phyloP scores from a whole-genome alignment of 2,888 invertebrate species.

The Pilophorus perplexus region DNA sequence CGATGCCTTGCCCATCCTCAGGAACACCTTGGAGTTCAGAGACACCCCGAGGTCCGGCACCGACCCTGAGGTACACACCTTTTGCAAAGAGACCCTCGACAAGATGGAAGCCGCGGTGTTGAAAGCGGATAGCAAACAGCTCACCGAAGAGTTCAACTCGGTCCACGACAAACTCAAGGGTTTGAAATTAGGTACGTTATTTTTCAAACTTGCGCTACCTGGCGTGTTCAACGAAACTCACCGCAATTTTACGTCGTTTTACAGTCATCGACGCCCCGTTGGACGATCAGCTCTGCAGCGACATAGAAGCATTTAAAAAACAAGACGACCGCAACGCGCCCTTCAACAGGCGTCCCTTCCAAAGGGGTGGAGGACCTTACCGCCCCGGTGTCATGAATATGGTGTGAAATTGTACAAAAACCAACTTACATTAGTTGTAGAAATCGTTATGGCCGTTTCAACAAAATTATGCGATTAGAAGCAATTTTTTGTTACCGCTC shows the following conservation, averaged over 20 bases:
- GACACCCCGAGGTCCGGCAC: conserved; percentile 62
- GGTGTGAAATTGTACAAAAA: conserved; percentile 3
- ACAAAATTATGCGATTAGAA: no score
- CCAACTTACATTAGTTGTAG: background rate
- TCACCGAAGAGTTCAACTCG: conserved; percentile 58
- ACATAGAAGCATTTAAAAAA: conserved; percentile 3
- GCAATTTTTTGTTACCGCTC: no score
- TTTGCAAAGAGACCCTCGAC: conserved; percentile 45
- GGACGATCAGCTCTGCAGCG: conserved; percentile 14
- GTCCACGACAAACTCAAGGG: conserved; percentile 53
- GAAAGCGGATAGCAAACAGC: conserved; percentile 56
- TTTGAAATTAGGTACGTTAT: no score
- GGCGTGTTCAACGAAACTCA: no score
- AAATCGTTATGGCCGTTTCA: no score
- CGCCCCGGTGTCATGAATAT: conserved; percentile 19
- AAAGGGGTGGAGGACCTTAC: background rate
- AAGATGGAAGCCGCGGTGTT: conserved; percentile 56
- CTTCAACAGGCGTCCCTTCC: background rate
- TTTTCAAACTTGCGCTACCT: no score
- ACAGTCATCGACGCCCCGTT: background rate
- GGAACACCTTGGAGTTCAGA: conserved; percentile 52
- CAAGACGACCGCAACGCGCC: background rate
- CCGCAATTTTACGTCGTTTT: no score
- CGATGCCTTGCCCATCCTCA: conserved; percentile 63
- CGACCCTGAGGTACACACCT: conserved; percentile 1